These are phyloP conservation scores for Carposina sasakii DNA, from an alignment of 1,140 invertebrate species.

Conservation along the genomic window DNA sequence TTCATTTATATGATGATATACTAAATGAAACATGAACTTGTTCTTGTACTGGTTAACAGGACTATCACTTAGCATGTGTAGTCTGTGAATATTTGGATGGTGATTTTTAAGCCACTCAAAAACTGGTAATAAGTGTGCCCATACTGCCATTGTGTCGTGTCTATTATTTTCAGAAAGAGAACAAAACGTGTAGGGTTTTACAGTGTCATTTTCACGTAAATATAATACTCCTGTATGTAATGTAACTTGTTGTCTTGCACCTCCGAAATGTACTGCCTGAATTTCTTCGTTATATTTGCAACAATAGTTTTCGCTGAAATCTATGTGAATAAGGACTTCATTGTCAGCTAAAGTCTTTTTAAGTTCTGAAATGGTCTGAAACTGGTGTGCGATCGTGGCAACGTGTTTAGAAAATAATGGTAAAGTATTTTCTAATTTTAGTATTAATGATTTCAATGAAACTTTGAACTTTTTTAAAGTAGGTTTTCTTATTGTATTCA, in stretches of 20 bases:
- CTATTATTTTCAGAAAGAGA: too few relatives aligned
- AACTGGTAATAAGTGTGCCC: constrained; percentile 10
- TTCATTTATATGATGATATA: constrained; percentile 23
- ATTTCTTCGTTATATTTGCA: constrained; percentile 28
- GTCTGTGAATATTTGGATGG: too few relatives aligned
- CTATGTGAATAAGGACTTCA: constrained; percentile 21
- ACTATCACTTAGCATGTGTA: too few relatives aligned
- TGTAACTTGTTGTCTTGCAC: constrained; percentile 16
- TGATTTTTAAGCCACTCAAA: too few relatives aligned
- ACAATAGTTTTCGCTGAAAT: constrained; percentile 31
- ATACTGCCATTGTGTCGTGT: constrained; percentile 31
- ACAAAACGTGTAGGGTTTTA: too few relatives aligned
- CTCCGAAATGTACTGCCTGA: constrained; percentile 27
- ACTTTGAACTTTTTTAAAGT: constrained; percentile 17
- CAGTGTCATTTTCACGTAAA: constrained; percentile 16
- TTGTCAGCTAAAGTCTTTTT: constrained; percentile 20
- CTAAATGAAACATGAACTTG: constrained; percentile 23
- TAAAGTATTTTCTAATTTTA: constrained; percentile 16
- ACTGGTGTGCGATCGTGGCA: constrained; percentile 21
- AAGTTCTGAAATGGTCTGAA: constrained; percentile 16
- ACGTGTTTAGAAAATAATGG: constrained; percentile 18
- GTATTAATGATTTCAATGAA: constrained; percentile 20
- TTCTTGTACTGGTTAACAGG: constrained; percentile 24
- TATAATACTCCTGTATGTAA: constrained; percentile 23
- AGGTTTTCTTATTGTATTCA: constrained; percentile 19